phyloP scores from a whole-genome alignment of 2,888 invertebrate genomes.

The Hydriomena furcata region DNA sequence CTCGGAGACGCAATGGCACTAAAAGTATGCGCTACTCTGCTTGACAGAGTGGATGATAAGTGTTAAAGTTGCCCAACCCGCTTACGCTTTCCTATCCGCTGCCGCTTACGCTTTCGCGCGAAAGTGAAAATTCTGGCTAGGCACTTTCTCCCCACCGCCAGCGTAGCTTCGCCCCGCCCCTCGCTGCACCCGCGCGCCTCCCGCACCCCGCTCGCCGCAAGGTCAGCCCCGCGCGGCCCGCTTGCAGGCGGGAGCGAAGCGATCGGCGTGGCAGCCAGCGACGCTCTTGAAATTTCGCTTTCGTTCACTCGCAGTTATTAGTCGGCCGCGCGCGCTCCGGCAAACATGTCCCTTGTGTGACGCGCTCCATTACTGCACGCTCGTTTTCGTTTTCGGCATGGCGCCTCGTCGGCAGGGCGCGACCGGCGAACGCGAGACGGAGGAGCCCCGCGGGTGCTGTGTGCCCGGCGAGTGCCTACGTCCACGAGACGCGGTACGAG shows the following conservation, averaged over 20 bases:
- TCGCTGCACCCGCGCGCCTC: conserved; percentile 57
- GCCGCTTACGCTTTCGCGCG: conserved; percentile 66
- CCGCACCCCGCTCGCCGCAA: conserved; percentile 58
- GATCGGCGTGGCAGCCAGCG: conserved; percentile 59
- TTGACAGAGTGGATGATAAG: neutral
- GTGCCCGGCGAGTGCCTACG: conserved; percentile 93
- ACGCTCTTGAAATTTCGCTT: conserved; percentile 89
- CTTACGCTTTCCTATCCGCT: conserved; percentile 37
- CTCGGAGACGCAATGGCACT: too few species aligned
- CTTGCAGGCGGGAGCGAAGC: conserved; percentile 59
- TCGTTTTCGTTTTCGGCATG: conserved; percentile 77
- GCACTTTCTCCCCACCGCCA: conserved; percentile 79
- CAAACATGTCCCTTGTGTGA: conserved; percentile 84
- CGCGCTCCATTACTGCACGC: conserved; percentile 69
- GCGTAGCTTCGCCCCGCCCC: conserved; percentile 60
- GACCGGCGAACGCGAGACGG: conserved; percentile 75
- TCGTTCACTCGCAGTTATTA: conserved; percentile 85
- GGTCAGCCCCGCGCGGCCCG: conserved; percentile 60
- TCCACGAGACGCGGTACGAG: conserved; percentile 84
- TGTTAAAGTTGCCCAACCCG: conserved; percentile 11
- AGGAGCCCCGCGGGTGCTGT: conserved; percentile 88
- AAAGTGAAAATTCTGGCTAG: conserved; percentile 78
- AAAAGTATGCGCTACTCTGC: too few species aligned
- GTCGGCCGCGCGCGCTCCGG: conserved; percentile 84
- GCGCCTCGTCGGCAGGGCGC: conserved; percentile 80